These are phyloP conservation scores for Leuciscus waleckii DNA, from an alignment of 2,797 vertebrate species.

Conservation along the genomic window DNA sequence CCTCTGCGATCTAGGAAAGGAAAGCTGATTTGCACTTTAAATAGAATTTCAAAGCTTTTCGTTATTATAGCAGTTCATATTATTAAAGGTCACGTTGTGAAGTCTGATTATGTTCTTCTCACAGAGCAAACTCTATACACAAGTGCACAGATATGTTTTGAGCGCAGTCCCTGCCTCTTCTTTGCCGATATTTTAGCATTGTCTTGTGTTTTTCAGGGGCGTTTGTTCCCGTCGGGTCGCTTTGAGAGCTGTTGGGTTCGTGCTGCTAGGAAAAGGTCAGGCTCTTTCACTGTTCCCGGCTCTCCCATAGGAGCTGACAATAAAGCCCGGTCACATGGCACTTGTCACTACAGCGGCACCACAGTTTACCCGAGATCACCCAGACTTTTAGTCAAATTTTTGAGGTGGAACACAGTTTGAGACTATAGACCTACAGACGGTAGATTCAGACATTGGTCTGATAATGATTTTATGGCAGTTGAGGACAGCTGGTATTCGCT, in stretches of 20 bases:
- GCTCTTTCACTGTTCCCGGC: slow-evolving; percentile 19
- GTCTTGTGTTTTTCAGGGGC: slow-evolving; percentile 7
- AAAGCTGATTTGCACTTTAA: slow-evolving; percentile 31
- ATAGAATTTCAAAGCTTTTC: slow-evolving; percentile 11
- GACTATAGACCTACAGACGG: not conserved
- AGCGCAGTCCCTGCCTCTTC: not conserved
- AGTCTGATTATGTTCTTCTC: slow-evolving; percentile 7
- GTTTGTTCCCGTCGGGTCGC: slow-evolving; percentile 5
- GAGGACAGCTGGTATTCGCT: not conserved
- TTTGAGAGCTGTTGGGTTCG: slow-evolving; percentile 31
- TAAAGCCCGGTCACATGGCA: slow-evolving; percentile 8
- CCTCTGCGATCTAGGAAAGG: not conserved
- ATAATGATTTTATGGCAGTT: slow-evolving; percentile 7
- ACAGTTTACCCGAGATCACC: not conserved
- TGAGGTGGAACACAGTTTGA: slow-evolving; percentile 25
- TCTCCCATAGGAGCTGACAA: slow-evolving; percentile 36
- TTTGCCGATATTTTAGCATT: slow-evolving; percentile 24
- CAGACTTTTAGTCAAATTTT: slow-evolving; percentile 23
- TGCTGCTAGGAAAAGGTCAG: slow-evolving; percentile 50
- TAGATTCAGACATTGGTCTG: not conserved
- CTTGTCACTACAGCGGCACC: not conserved
- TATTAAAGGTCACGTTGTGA: not conserved
- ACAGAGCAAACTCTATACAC: not conserved
- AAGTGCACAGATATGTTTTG: not conserved
- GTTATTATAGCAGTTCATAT: not conserved